phyloP scores from a whole-genome alignment of 2,888 invertebrate genomes.

The Xestoiulus laeticollis region DNA sequence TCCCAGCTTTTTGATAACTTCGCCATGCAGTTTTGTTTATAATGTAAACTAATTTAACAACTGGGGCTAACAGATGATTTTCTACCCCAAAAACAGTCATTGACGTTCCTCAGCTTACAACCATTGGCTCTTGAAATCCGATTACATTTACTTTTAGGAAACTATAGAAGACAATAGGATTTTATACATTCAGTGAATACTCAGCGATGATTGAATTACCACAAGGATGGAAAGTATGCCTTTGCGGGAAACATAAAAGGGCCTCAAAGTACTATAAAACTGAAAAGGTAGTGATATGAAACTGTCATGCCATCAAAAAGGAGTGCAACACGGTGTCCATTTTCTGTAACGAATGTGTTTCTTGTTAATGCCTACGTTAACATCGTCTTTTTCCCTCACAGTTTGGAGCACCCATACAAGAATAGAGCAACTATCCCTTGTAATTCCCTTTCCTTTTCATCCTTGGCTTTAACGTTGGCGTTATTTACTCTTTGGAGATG shows the following conservation, averaged over 20 bases:
- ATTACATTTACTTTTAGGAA: neutral
- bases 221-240: neutral
- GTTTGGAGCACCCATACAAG: neutral
- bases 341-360: conserved; percentile 34
- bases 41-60: neutral
- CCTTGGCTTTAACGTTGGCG: conserved; percentile 18
- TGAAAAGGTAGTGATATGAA: conserved; percentile 42
- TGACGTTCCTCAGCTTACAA: neutral
- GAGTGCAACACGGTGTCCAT: conserved; percentile 29
- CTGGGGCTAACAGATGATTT: neutral
- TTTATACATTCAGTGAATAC: conserved; percentile 10
- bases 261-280: neutral
- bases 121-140: neutral
- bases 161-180: conserved; percentile 28
- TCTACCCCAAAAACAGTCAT: neutral
- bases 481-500: conserved; percentile 36
- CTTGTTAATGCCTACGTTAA: conserved; percentile 38
- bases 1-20: neutral
- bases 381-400: neutral
- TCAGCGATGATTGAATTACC: conserved; percentile 25
- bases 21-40: neutral
- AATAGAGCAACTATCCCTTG: neutral
- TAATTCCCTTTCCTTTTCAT: conserved; percentile 17
- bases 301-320: conserved; percentile 32
- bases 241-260: conserved; percentile 15